Evolutionary conservation across 2,113 vertebrate species (phyloP).

Genomic region (Eubucco bourcierii): DNA sequence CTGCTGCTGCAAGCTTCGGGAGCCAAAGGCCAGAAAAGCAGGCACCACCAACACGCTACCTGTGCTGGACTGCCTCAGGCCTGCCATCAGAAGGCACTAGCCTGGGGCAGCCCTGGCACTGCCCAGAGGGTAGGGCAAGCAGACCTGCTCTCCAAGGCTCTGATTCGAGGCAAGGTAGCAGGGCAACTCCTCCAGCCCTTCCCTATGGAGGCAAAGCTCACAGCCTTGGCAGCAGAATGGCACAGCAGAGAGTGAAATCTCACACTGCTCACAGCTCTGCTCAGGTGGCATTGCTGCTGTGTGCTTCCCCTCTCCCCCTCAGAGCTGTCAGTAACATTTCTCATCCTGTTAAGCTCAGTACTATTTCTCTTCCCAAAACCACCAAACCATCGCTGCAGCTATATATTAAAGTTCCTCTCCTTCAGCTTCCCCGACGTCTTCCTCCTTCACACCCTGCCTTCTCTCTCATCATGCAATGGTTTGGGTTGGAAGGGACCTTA

Average conservation of each 20-base stretch:
- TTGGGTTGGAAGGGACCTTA: too few species aligned
- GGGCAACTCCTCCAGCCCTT: not conserved
- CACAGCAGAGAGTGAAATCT: not conserved
- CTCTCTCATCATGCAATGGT: not conserved
- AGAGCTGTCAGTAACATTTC: not conserved
- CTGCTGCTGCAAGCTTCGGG: slow-evolving; percentile 27
- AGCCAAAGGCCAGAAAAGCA: not conserved
- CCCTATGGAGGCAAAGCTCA: not conserved
- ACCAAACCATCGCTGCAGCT: not conserved
- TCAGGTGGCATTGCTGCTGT: not conserved
- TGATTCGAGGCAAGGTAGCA: not conserved
- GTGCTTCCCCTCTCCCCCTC: not conserved
- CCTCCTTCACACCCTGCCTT: not conserved
- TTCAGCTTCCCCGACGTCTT: not conserved
- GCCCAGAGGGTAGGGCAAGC: not conserved
- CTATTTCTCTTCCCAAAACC: not conserved
- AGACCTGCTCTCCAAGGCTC: not conserved
- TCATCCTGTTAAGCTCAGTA: not conserved
- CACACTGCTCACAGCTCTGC: not conserved
- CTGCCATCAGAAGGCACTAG: not conserved
- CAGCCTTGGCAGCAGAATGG: not conserved
- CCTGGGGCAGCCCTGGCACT: too few species aligned
- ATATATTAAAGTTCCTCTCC: not conserved
- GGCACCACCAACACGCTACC: too few species aligned
- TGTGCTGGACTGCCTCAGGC: too few species aligned